phyloP scores from a whole-genome alignment of 1,140 invertebrate species.

The Chironomus striatipennis region DNA sequence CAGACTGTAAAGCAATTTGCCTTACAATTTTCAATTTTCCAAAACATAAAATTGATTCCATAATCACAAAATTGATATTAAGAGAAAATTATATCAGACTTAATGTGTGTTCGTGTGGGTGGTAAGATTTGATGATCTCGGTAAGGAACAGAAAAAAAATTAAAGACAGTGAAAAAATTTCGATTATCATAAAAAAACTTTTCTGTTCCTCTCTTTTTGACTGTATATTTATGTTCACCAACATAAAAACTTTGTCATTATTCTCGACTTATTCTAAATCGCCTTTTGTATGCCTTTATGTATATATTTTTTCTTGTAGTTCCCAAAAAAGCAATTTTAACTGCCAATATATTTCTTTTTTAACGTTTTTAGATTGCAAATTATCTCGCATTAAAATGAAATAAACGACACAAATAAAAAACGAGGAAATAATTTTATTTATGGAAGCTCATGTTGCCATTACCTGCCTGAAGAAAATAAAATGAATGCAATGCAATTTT shows the following conservation, averaged over 20 bases:
- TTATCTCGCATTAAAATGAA: slow-evolving; percentile 18
- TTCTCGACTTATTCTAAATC: neutral
- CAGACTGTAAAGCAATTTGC: slow-evolving; percentile 11
- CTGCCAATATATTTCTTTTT: slow-evolving; percentile 21
- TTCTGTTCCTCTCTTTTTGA: neutral
- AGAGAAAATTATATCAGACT: too few species aligned
- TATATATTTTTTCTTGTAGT: neutral
- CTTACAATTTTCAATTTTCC: slow-evolving; percentile 22
- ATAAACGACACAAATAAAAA: slow-evolving; percentile 11
- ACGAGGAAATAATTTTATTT: slow-evolving; percentile 6
- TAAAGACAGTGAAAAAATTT: slow-evolving; percentile 21
- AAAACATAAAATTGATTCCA: slow-evolving; percentile 22
- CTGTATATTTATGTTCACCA: neutral
- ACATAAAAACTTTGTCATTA: neutral
- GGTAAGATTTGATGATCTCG: neutral
- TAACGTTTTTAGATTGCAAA: slow-evolving; percentile 1
- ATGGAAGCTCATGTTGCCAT: neutral
- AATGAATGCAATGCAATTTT: too few species aligned
- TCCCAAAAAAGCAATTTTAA: neutral
- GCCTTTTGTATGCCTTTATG: neutral
- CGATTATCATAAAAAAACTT: slow-evolving; percentile 15
- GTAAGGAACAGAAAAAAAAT: neutral
- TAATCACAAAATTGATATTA: too few species aligned
- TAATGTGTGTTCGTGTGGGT: too few species aligned
- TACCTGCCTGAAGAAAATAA: neutral